Base-by-base conservation (phyloP, 2,888 invertebrate species). In the Cheilosia vernalis region DNA sequence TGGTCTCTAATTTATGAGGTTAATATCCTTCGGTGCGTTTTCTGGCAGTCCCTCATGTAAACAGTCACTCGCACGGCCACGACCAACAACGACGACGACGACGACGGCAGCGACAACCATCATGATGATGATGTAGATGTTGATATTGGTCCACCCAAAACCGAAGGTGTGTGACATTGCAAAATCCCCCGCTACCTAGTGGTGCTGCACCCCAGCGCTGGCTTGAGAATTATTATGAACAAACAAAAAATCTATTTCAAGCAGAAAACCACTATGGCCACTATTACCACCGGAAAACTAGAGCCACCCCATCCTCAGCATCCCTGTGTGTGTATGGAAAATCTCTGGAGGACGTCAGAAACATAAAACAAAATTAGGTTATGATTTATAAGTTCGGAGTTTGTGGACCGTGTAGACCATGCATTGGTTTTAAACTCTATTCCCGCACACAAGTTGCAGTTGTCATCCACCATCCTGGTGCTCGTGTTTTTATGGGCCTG, bases 311-410 rank as follows among this genome's bases (percentile, higher is more conserved):
- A 19, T 10, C n/a, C n/a, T n/a, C 19, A 19, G 37, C 10, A 21
- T 30, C 58, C 4, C 10, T 30, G 47, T 30, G 49, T 56, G 13
- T 47, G 42, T 72, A 61, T 55, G 49, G 87, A 79, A 86, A 87
- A 87, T 87, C 88, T 88, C 88, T 85, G 87, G 85, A 87, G 88
- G 79, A 82, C 81, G 88, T 88, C 88, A 88, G 76, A 87, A 88
- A 87, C 88, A 88, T 88, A 88, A 88, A 88, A 88, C 84, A 88
- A 88, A 88, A 88, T 88, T 88, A 88, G 87, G 87, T 88, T 88
- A 88, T 88, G 88, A 88, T 88, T 88, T 88, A 88, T 88, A 85
- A 63, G 85, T 81, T 76, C 55, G 51, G 44, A 61, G 74, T 72
- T 76, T 80, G 80, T 58, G 55, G 76, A 70, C 70, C 72, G 60